A percentile compares a stretch with the other conserved stretches of the same genome.
These are phyloP conservation scores for Cepphus grylle DNA, from an alignment of 2,113 vertebrate genomes.

Conservation along the genomic window DNA sequence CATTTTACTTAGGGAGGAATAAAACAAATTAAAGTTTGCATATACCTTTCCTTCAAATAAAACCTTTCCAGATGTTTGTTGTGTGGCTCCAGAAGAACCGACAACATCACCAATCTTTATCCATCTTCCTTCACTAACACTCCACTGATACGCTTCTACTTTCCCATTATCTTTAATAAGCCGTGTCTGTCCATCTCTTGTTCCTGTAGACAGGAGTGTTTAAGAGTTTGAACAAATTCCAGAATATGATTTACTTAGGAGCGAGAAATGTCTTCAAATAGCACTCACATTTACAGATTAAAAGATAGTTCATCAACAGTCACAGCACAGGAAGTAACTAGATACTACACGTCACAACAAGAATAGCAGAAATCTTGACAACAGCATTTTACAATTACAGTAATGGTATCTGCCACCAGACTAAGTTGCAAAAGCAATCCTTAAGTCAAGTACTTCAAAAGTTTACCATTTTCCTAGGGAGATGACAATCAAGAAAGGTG, in stretches of 20 bases:
- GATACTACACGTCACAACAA: not conserved
- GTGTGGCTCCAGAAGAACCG: slow-evolving; percentile 88
- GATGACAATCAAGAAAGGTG: not conserved
- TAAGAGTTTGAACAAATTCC: not conserved
- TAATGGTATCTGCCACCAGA: not conserved
- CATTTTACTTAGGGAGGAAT: not conserved
- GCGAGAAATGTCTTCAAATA: not conserved
- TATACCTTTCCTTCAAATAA: slow-evolving; percentile 96
- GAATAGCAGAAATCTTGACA: not conserved
- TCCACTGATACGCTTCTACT: slow-evolving; percentile 86
- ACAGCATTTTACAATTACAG: not conserved
- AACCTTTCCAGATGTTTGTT: slow-evolving; percentile 89
- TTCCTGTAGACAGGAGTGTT: slow-evolving; percentile 42
- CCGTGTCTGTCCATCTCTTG: slow-evolving; percentile 82
- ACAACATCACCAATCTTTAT: slow-evolving; percentile 98
- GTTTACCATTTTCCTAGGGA: not conserved
- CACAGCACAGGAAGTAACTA: not conserved
- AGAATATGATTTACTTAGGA: not conserved
- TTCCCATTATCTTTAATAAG: slow-evolving; percentile 78
- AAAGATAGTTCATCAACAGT: not conserved
- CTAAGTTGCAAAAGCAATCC: not conserved
- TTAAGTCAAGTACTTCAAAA: not conserved
- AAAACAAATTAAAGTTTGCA: not conserved
- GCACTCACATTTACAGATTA: not conserved
- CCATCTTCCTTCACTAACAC: slow-evolving; percentile 82